A percentile compares a stretch with the other conserved stretches of the same genome.
Conservation (phyloP, 2,888 invertebrate species). For the Ceratothoa steindachneri region DNA sequence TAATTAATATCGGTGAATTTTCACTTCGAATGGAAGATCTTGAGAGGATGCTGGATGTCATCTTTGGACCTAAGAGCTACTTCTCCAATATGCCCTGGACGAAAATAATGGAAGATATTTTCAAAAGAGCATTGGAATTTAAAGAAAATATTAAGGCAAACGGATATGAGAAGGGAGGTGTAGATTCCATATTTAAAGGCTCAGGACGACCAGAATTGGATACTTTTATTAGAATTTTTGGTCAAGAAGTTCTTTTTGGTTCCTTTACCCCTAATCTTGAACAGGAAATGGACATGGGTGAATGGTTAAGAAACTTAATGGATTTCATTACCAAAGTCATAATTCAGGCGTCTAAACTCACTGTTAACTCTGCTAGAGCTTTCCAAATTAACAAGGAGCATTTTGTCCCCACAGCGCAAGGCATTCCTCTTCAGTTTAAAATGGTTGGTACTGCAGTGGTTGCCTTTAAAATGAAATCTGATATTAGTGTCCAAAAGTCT, state of each 20-base stretch:
- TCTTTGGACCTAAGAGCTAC: constrained; percentile 28
- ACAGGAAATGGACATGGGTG: not conserved
- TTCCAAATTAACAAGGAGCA: constrained; percentile 17
- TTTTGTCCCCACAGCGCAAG: constrained; percentile 34
- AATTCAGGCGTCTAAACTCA: not conserved
- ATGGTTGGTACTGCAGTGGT: constrained; percentile 21
- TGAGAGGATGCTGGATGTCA: constrained; percentile 21
- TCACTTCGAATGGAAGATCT: constrained; percentile 28
- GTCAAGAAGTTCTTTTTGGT: constrained; percentile 33
- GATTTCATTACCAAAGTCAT: not conserved
- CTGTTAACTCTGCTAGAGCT: constrained; percentile 16
- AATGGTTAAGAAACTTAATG: not conserved
- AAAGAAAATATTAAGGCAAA: no score
- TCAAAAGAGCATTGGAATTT: no score
- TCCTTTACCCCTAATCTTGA: constrained; percentile 17
- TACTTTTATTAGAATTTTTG: constrained; percentile 30
- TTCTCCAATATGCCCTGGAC: constrained; percentile 4
- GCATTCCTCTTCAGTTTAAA: constrained; percentile 28
- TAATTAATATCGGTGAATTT: constrained; percentile 35
- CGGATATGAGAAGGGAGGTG: no score
- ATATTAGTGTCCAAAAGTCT: constrained; percentile 7
- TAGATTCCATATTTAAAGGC: not conserved
- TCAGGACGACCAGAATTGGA: constrained; percentile 9
- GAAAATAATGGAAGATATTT: constrained; percentile 20
- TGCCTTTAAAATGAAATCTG: constrained; percentile 19